Evolutionary conservation across 2,888 invertebrate species (phyloP).

Genomic region (Xestoiulus laeticollis): DNA sequence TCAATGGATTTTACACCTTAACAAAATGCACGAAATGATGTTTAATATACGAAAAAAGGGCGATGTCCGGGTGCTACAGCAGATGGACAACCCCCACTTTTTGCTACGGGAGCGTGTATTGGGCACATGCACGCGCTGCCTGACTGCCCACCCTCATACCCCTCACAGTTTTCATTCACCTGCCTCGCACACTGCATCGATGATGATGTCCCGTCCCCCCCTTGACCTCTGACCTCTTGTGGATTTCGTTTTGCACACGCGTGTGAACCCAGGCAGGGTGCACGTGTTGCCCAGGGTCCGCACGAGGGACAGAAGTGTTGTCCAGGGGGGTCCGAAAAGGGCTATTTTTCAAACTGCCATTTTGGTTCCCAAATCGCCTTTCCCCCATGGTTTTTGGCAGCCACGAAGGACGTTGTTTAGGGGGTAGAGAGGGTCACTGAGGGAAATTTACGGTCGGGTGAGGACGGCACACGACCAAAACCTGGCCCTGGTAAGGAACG

Average conservation of each 20-base stretch:
- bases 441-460: not conserved
- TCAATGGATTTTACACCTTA: too few species aligned
- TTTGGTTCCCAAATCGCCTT: not conserved
- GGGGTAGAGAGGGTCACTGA: not conserved
- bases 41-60: too few species aligned
- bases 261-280: not conserved
- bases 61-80: too few species aligned
- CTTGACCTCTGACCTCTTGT: not conserved
- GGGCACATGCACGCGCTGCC: too few species aligned
- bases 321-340: not conserved
- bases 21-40: too few species aligned
- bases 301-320: not conserved
- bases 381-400: not conserved
- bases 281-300: constrained; percentile 14
- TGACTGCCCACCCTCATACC: too few species aligned
- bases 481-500: not conserved
- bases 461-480: not conserved
- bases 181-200: too few species aligned
- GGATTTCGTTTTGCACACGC: not conserved
- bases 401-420: not conserved
- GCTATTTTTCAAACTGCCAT: constrained; percentile 26
- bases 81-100: too few species aligned
- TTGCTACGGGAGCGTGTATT: too few species aligned
- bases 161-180: too few species aligned
- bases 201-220: not conserved